Evolutionary conservation across 2,888 invertebrate species (phyloP), one percentile per base, ranked within the genome.

Genomic region (Idaea aversata): DNA sequence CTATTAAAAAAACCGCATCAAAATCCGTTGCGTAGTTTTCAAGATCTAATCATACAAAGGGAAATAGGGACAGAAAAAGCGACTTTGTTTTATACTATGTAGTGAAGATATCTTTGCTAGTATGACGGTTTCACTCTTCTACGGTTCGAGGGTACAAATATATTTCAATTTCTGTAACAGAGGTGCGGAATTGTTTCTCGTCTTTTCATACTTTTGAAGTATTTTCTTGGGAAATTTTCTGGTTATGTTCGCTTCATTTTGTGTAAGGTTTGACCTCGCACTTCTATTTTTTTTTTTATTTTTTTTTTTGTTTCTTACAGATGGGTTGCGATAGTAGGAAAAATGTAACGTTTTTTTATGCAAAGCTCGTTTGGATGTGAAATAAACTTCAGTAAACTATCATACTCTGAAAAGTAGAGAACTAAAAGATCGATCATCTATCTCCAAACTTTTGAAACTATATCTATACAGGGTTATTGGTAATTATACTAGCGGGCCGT

Each of bases 111-210:
- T 47, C 47, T 47, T 47, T 7, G 2, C 36, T 36, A 36, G 36
- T 36, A 25, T 25, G 25, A 25, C 25, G 25, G 25, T 36, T 5
- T 10, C 47, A 47, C 13, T 47, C 47, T 47, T 47, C 47, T 10
- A 47, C 47, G 47, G 47, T 47, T 47, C 47, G 3, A 47, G 13
- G 10, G 47, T 47, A 47, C 47, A 47, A 47, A 47, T 47, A 47
- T 47, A 47, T 47, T 47, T 47, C 15, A 35, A 36, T 13, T 36
- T 36, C 61, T 61, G 36, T 61, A n/a, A 36, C 36, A 34, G 15
- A 35, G 61, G 61, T 60, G 60, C 25, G 60, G 7, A n/a, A 7
- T 61, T 36, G 36, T 61, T 61, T 61, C 3, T 36, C n/a, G 36
- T 36, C 15, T 61, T 61, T 35, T 61, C 61, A 61, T 15, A 10